Evolutionary conservation across 1,140 invertebrate genomes (phyloP), one percentile per base, ranked within the genome.

Genomic region (Semibalanus balanoides): DNA sequence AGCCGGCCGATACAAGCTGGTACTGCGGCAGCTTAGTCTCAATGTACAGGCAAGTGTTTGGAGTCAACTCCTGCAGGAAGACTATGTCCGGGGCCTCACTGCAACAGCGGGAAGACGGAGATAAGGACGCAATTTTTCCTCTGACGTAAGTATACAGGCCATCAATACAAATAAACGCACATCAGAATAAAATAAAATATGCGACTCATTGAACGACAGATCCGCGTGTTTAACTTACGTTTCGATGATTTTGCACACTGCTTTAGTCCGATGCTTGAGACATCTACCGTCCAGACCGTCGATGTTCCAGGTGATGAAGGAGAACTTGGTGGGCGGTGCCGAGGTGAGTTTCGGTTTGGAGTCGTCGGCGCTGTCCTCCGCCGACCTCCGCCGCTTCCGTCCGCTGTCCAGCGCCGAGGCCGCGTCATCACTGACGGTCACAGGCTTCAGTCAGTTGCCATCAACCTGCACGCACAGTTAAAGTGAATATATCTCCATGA

Each of bases 41-140:
- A 70, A 87, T 79, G 77, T 83, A 83, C 31, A 79, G 76, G 74
- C 83, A 82, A 3, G 87, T 83, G 28, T 82, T 79, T 17, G 83
- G 83, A 29, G 88, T 83, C 28, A 90, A 84, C 83, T 90, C 89
- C 83, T 90, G 89, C 31, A 90, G 82, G 79, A 89, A 89, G 0
- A 89, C 85, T 69, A 89, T 81, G 80, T 89, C 87, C 19, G 88
- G 86, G 31, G 86, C 83, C 76, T 87, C 86, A 76, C 87, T 88
- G 79, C 25, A 17, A 40, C n/a, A 17, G 5, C 35, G 17, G 17
- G 35, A 5, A 40, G 17, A 40, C 35, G 5, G 35, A 5, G 35
- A 40, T 40, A 17, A 40, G 17, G 35, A 40, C n/a, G n/a, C n/a
- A n/a, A n/a, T n/a, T n/a, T n/a, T n/a, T n/a, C n/a, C n/a, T n/a